phyloP scores from a whole-genome alignment of 1,140 invertebrate genomes.

The Tachypleus tridentatus region DNA sequence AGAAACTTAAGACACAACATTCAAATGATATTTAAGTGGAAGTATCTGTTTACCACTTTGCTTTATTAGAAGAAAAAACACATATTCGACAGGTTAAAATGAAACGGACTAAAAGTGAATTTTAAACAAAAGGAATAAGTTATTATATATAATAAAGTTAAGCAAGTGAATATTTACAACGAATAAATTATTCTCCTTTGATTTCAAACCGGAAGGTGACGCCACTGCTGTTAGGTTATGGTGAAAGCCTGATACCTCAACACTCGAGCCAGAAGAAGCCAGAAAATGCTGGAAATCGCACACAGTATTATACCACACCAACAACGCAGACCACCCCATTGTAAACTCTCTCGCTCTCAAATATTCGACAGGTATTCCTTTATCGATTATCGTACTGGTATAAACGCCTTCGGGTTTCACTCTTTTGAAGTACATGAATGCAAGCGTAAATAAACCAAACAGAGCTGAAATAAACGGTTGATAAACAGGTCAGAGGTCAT shows the following conservation, averaged over 20 bases:
- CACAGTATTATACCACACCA: constrained; percentile 68
- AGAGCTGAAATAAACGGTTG: constrained; percentile 47
- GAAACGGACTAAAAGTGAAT: too few relatives aligned
- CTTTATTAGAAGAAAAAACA: too few relatives aligned
- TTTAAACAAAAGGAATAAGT: too few relatives aligned
- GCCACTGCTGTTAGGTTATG: constrained; percentile 3
- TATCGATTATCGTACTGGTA: constrained; percentile 23
- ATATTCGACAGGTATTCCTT: constrained; percentile 28
- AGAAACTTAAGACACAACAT: too few relatives aligned
- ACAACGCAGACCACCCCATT: constrained; percentile 65
- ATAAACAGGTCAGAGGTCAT: too few relatives aligned
- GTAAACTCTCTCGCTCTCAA: constrained; percentile 54
- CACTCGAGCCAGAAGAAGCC: constrained; percentile 76
- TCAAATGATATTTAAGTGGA: too few relatives aligned
- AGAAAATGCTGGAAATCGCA: constrained; percentile 59
- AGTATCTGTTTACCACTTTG: too few relatives aligned
- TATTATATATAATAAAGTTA: too few relatives aligned
- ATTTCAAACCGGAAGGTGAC: too few relatives aligned
- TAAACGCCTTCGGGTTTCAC: constrained; percentile 43
- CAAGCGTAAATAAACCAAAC: constrained; percentile 74
- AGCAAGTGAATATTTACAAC: too few relatives aligned
- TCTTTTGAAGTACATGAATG: constrained; percentile 79
- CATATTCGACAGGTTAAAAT: too few relatives aligned
- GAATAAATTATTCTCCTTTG: too few relatives aligned
- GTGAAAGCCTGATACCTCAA: constrained; percentile 53